phyloP scores from a whole-genome alignment of 1,140 invertebrate species.

The Drosophila melanica region DNA sequence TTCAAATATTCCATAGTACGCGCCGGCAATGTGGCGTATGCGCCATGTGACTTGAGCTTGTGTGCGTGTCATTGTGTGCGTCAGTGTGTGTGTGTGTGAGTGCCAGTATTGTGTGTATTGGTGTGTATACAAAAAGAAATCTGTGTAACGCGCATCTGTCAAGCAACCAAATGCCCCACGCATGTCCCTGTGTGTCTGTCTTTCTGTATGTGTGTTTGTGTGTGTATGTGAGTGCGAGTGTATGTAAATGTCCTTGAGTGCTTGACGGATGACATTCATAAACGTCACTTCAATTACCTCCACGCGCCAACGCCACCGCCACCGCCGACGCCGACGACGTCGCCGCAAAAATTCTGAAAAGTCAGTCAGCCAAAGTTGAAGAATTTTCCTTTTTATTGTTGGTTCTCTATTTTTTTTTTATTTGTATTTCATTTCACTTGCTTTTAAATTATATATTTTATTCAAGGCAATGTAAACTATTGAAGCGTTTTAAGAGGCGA shows the following conservation, averaged over 20 bases:
- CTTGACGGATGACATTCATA: slow-evolving; percentile 82
- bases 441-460: background rate
- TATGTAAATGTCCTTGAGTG: slow-evolving; percentile 84
- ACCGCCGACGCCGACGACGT: slow-evolving; percentile 40
- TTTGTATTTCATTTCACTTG: background rate
- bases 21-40: slow-evolving; percentile 55
- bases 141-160: slow-evolving; percentile 78
- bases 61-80: slow-evolving; percentile 23
- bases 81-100: slow-evolving; percentile 37
- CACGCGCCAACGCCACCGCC: slow-evolving; percentile 73
- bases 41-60: slow-evolving; percentile 48
- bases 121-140: slow-evolving; percentile 61
- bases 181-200: slow-evolving; percentile 35
- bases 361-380: slow-evolving; percentile 69
- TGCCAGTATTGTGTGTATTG: slow-evolving; percentile 30
- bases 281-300: slow-evolving; percentile 82
- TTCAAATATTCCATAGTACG: background rate
- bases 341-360: slow-evolving; percentile 71
- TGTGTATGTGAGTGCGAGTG: slow-evolving; percentile 51
- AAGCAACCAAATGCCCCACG: slow-evolving; percentile 67
- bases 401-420: slow-evolving; percentile 4
- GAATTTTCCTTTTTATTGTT: slow-evolving; percentile 38
- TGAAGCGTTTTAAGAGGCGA: slow-evolving; percentile 6
- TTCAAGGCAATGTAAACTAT: slow-evolving; percentile 6
- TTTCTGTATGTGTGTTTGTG: slow-evolving; percentile 16